phyloP scores from a whole-genome alignment of 2,113 vertebrate species.

The Misgurnus anguillicaudatus region DNA sequence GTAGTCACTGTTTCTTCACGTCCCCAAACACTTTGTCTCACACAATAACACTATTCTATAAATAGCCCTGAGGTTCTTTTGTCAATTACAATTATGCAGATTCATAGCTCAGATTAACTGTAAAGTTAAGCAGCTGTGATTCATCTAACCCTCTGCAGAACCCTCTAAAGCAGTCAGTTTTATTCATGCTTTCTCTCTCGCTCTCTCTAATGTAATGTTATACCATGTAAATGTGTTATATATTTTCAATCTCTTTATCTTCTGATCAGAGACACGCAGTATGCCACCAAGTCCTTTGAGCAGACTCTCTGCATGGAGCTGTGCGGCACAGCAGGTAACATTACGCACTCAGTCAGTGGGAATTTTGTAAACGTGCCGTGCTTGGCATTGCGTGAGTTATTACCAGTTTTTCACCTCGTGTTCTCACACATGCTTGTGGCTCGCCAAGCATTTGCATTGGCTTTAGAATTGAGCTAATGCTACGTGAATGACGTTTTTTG shows the following conservation, averaged over 20 bases:
- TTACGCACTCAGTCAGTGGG: constrained; percentile 27
- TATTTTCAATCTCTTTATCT: constrained; percentile 28
- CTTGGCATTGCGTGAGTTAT: not conserved
- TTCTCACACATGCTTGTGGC: constrained; percentile 32
- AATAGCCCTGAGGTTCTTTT: constrained; percentile 31
- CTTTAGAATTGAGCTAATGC: not conserved
- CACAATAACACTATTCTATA: constrained; percentile 52
- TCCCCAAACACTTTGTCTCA: constrained; percentile 46
- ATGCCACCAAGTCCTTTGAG: constrained; percentile 85
- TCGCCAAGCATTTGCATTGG: constrained; percentile 6
- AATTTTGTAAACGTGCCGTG: constrained; percentile 5
- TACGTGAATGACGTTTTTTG: not conserved
- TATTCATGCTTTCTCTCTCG: constrained; percentile 9
- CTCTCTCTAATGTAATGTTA: constrained; percentile 18
- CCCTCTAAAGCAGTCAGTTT: constrained; percentile 11
- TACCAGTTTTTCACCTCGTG: not conserved
- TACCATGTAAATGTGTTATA: constrained; percentile 1
- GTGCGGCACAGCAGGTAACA: constrained; percentile 95
- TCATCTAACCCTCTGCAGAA: not conserved
- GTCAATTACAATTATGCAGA: constrained; percentile 45
- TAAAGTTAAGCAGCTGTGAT: constrained; percentile 12
- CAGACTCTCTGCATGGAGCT: constrained; percentile 89
- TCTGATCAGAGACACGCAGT: constrained; percentile 69
- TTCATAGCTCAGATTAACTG: constrained; percentile 12
- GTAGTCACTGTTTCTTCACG: constrained; percentile 33